Conservation (phyloP, 2,113 vertebrate species). For the Mystacornis crossleyi region DNA sequence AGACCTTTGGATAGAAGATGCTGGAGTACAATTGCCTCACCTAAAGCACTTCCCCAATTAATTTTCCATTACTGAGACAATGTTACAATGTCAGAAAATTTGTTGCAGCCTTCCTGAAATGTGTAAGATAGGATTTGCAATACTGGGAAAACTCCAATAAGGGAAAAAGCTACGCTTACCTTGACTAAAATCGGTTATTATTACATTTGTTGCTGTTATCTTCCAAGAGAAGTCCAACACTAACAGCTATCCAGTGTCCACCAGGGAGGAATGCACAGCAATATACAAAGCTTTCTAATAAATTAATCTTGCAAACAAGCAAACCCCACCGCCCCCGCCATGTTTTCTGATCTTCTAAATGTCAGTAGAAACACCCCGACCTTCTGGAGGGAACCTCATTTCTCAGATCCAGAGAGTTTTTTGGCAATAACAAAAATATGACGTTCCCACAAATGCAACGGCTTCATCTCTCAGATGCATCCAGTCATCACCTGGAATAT, state of each 20-base stretch:
- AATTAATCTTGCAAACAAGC: neutral
- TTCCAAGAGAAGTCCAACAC: neutral
- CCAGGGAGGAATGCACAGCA: neutral
- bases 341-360: neutral
- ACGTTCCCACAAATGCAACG: neutral
- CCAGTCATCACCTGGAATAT: neutral
- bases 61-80: neutral
- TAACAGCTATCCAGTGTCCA: neutral
- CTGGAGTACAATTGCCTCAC: neutral
- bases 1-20: neutral
- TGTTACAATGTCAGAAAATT: neutral
- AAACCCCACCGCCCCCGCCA: accelerated
- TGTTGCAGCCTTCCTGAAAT: neutral
- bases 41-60: neutral
- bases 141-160: neutral
- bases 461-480: neutral
- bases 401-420: neutral
- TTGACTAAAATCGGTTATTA: neutral
- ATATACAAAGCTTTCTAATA: neutral
- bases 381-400: neutral
- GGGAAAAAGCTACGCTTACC: neutral
- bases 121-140: neutral
- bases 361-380: accelerated
- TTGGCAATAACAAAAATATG: neutral
- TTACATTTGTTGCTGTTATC: neutral